Percentiles rank a stretch among this genome's conserved stretches.
These are phyloP conservation scores for Myrmecobius fasciatus DNA, from an alignment of 2,113 vertebrate genomes.

Conservation along the genomic window DNA sequence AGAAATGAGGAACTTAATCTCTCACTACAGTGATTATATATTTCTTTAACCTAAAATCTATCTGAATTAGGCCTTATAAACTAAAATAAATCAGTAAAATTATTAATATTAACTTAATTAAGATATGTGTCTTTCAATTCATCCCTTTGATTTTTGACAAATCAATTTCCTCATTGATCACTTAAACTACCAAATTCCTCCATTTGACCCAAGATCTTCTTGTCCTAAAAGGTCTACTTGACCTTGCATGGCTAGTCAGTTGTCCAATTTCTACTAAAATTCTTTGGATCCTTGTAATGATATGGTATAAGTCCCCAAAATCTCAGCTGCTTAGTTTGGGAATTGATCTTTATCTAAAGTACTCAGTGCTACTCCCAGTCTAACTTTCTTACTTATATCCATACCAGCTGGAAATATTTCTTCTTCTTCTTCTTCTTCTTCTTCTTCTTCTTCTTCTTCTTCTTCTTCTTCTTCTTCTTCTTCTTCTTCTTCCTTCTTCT, in stretches of 20 bases:
- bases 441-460: too few species aligned
- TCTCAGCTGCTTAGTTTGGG: neutral
- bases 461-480: too few species aligned
- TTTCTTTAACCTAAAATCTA: neutral
- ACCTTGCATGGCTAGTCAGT: neutral
- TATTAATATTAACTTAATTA: neutral
- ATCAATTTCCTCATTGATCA: neutral
- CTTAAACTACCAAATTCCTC: neutral
- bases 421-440: too few species aligned
- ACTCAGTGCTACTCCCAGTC: neutral
- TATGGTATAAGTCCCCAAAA: neutral
- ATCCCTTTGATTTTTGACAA: neutral
- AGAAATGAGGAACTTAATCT: neutral
- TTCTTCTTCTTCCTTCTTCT: too few species aligned
- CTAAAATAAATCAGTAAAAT: neutral
- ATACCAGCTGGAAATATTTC: neutral
- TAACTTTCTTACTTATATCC: neutral
- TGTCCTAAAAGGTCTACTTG: neutral
- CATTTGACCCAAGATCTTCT: neutral
- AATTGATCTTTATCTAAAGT: neutral
- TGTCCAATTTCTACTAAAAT: neutral
- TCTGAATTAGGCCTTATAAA: neutral
- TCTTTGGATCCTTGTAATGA: neutral
- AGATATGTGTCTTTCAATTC: neutral
- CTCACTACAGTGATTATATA: neutral